A percentile compares a stretch with the other conserved stretches of the same genome.
phyloP scores from a whole-genome alignment of 2,888 invertebrate species.

The Neoascia interrupta region DNA sequence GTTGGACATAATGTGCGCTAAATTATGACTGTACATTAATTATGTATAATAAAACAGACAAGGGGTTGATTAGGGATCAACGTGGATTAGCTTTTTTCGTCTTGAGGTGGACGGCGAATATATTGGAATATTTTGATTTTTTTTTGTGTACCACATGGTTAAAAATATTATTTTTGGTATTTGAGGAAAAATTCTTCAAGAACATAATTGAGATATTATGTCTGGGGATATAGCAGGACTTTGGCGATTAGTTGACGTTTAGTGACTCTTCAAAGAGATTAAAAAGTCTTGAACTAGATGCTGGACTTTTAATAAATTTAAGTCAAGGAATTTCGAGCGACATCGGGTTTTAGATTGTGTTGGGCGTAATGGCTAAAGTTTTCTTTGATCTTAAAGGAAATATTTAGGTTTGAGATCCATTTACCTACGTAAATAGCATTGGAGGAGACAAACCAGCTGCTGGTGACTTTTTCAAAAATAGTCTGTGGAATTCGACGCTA shows the following conservation, averaged over 20 bases:
- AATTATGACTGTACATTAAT: constrained; percentile 39
- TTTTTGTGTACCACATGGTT: constrained; percentile 3
- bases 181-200: constrained; percentile 5
- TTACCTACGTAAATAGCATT: not conserved
- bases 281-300: not conserved
- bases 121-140: constrained; percentile 6
- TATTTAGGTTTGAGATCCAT: not conserved
- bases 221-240: not conserved
- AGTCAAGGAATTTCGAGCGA: not conserved
- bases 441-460: not conserved
- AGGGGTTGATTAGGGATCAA: constrained; percentile 49
- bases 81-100: constrained; percentile 24
- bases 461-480: too few species aligned
- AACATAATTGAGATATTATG: too few species aligned
- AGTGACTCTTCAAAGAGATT: constrained; percentile 12
- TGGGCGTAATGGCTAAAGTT: not conserved
- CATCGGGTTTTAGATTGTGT: not conserved
- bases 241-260: constrained; percentile 10
- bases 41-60: constrained; percentile 33
- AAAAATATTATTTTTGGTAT: constrained; percentile 19
- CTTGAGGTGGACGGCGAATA: not conserved
- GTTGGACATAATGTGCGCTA: constrained; percentile 26
- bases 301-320: constrained; percentile 1
- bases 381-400: not conserved
- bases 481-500: too few species aligned